These are phyloP conservation scores for Trichogramma dendrolimi DNA, from an alignment of 2,888 invertebrate genomes.

Conservation along the genomic window DNA sequence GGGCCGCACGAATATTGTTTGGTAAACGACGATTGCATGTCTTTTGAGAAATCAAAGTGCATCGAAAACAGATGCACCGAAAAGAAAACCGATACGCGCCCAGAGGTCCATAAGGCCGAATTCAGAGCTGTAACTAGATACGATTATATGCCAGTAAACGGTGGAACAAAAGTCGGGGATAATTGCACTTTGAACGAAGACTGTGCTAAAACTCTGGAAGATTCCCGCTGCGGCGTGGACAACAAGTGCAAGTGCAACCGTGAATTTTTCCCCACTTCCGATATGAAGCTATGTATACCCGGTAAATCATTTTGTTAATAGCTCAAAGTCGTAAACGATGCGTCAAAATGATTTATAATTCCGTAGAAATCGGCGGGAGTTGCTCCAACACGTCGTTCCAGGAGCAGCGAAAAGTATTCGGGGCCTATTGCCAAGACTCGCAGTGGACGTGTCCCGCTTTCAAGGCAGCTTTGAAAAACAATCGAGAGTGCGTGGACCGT, in stretches of 20 bases:
- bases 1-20: conserved; percentile 32
- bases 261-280: conserved; percentile 29
- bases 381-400: conserved; percentile 29
- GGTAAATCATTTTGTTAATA: conserved; percentile 32
- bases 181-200: conserved; percentile 31
- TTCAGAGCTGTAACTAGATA: no score
- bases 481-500: conserved; percentile 40
- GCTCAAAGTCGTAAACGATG: background rate
- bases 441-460: conserved; percentile 36
- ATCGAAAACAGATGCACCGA: background rate
- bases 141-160: no score
- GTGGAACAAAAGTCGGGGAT: conserved; percentile 2
- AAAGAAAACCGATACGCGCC: no score
- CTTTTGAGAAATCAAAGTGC: conserved; percentile 32
- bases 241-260: conserved; percentile 37
- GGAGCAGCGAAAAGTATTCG: conserved; percentile 29
- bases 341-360: background rate
- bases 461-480: conserved; percentile 32
- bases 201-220: conserved; percentile 30
- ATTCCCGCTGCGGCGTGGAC: conserved; percentile 33
- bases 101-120: no score
- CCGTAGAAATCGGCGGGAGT: conserved; percentile 40
- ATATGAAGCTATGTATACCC: conserved; percentile 34
- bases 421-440: conserved; percentile 31
- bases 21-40: conserved; percentile 37